Conservation (phyloP, 2,797 vertebrate species). For the Apogon talboti region DNA sequence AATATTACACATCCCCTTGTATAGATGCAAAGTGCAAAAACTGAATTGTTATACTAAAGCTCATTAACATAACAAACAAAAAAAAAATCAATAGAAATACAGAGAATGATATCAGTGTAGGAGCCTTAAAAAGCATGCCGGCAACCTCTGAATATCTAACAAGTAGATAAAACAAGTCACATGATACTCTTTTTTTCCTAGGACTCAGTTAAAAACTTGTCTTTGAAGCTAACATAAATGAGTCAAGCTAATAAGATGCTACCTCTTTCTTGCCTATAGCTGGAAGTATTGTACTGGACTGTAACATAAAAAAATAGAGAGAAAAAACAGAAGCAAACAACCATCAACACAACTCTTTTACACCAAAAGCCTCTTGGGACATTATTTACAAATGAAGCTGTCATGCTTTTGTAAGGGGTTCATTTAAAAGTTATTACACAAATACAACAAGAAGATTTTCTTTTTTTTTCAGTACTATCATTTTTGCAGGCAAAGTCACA, state of each 20-base stretch:
- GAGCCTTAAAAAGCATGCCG: slow-evolving; percentile 97
- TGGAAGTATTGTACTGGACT: slow-evolving; percentile 91
- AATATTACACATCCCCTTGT: slow-evolving; percentile 96
- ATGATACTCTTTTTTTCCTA: slow-evolving; percentile 82
- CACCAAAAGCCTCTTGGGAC: slow-evolving; percentile 95
- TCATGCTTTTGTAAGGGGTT: slow-evolving; percentile 95
- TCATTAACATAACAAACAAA: slow-evolving; percentile 84
- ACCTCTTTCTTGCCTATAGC: slow-evolving; percentile 92
- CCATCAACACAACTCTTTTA: slow-evolving; percentile 98
- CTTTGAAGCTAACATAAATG: slow-evolving; percentile 95
- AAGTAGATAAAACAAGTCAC: slow-evolving; percentile 96
- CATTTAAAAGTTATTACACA: slow-evolving; percentile 97
- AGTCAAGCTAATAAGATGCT: slow-evolving; percentile 94
- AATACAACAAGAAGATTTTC: slow-evolving; percentile 91
- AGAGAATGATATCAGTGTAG: slow-evolving; percentile 88
- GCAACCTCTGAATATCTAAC: slow-evolving; percentile 93
- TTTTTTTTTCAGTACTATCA: slow-evolving; percentile 80
- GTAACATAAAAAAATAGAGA: slow-evolving; percentile 86
- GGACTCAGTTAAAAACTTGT: slow-evolving; percentile 87
- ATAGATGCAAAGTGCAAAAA: slow-evolving; percentile 98
- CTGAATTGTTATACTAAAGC: slow-evolving; percentile 92
- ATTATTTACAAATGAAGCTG: slow-evolving; percentile 98
- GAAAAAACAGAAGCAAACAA: slow-evolving; percentile 87
- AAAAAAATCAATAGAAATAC: slow-evolving; percentile 70
- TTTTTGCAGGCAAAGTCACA: slow-evolving; percentile 94